Evolutionary conservation across 2,797 vertebrate genomes (phyloP), one percentile per base, ranked within the genome.

Genomic region (Dryobates pubescens): DNA sequence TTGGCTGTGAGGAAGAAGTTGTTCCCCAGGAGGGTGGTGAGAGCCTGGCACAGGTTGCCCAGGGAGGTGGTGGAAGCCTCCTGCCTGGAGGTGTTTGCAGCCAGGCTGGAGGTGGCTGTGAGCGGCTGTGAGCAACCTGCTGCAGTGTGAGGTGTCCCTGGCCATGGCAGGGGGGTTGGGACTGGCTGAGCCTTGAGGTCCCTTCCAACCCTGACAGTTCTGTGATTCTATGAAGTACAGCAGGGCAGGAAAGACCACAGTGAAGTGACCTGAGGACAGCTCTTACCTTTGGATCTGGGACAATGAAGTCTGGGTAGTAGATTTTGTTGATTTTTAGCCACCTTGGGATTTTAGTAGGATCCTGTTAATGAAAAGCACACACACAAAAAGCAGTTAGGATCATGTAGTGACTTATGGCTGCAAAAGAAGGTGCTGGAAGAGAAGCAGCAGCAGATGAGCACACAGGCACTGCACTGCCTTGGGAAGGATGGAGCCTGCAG

Each of bases 251-350:
- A 83, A 91, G n/a, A 30, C 26, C 17, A 34, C 10, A 29, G 61
- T 41, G 47, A 45, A 64, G 45, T 34, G n/a, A 36, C 59, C 41
- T 6, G 41, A 43, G 23, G 64, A 61, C 17, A 56, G 53, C n/a
- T 77, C 96, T 97, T 97, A 99, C 99, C 98, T 99, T 98, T 91
- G 99, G 99, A 89, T 99, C 98, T 10, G 98, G 98, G 82, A 99
- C 99, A 38, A 99, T 97, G 97, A 99, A 99, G 96, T 99, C 99
- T 34, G 99, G 99, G 76, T 99, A 99, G 97, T 99, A 99, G 97
- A 98, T 99, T 97, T 99, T 99, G 95, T 99, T 98, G 72, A 99
- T 98, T 96, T 99, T 99, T 90, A 99, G 92, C 99, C 99, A 99
- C 89, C 92, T 89, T 38, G 99, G 99, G 95, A 99, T 99, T 98